These are phyloP conservation scores for Gulo gulo DNA, from an alignment of 2,113 vertebrate genomes.

Conservation along the genomic window DNA sequence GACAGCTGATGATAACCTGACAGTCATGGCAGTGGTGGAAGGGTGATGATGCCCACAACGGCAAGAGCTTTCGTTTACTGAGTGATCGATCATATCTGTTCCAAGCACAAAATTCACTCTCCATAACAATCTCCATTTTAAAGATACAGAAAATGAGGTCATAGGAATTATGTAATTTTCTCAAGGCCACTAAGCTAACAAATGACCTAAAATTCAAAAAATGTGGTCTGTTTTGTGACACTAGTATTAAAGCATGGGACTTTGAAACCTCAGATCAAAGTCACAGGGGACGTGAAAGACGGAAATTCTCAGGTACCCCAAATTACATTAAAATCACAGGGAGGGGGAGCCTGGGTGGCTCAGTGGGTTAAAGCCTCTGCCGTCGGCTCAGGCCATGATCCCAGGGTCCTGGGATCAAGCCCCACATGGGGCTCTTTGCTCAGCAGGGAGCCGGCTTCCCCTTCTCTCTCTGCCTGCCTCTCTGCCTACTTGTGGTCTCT, in stretches of 20 bases:
- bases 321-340: not conserved
- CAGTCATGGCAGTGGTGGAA: not conserved
- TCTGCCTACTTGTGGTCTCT: too few species aligned
- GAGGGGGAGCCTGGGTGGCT: not conserved
- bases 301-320: not conserved
- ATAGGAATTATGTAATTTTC: not conserved
- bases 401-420: not conserved
- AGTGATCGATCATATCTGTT: not conserved
- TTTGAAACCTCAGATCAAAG: not conserved
- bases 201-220: not conserved
- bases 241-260: not conserved
- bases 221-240: not conserved
- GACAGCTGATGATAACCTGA: not conserved
- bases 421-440: not conserved
- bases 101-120: not conserved
- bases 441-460: not conserved
- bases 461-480: too few species aligned
- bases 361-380: not conserved
- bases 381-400: too few species aligned
- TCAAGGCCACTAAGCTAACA: constrained; percentile 29
- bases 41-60: not conserved
- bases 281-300: not conserved
- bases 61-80: not conserved
- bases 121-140: not conserved
- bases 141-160: not conserved